Evolutionary conservation across 2,797 vertebrate genomes (phyloP).

Genomic region (Sebastes kiyomatsui): DNA sequence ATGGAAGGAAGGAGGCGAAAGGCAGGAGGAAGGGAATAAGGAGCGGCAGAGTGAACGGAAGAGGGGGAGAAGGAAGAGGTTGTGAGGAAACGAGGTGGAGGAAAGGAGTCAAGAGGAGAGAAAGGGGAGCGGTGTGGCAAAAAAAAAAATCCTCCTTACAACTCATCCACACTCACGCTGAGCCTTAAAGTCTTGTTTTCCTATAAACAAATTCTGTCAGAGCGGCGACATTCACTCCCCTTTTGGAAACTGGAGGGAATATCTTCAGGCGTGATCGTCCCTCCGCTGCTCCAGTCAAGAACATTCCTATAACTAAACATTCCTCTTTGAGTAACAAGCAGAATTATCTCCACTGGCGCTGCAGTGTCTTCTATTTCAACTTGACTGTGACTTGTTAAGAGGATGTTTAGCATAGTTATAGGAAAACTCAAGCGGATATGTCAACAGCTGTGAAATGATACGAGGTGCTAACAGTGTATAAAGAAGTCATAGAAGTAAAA

Average conservation of each 20-base stretch:
- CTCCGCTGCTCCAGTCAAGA: neutral
- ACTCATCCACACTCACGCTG: neutral
- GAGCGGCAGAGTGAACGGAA: neutral
- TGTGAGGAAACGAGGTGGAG: neutral
- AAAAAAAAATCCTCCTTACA: neutral
- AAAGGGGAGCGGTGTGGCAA: neutral
- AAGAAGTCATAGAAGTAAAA: neutral
- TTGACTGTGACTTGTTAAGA: neutral
- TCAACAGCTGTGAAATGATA: neutral
- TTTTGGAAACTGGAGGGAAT: neutral
- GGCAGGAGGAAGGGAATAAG: neutral
- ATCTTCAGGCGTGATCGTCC: slow-evolving; percentile 5
- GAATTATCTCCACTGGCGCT: neutral
- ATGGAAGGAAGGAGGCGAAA: neutral
- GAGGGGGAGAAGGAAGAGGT: neutral
- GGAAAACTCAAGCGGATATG: neutral
- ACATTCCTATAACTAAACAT: neutral
- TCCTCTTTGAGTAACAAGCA: neutral
- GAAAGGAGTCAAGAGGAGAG: neutral
- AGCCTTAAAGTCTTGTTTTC: slow-evolving; percentile 13
- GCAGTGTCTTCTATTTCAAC: neutral
- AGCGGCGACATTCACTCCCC: neutral
- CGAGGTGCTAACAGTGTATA: neutral
- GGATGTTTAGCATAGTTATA: neutral
- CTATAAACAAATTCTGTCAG: neutral